phyloP scores from a whole-genome alignment of 2,797 vertebrate genomes.

The Gymnoscopelus microlampas region DNA sequence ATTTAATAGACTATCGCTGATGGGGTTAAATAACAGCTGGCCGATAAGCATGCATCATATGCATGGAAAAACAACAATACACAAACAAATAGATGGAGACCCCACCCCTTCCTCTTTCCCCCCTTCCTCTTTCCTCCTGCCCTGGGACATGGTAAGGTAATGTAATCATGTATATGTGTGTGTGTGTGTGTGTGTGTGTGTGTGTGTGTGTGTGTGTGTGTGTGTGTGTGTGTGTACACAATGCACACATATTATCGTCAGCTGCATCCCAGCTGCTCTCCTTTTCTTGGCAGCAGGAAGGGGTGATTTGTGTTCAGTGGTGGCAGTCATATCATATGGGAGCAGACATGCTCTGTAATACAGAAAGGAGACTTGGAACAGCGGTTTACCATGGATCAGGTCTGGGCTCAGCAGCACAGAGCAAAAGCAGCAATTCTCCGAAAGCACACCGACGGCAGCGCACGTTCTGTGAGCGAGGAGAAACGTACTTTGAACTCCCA shows the following conservation, averaged over 20 bases:
- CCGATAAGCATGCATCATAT: neutral
- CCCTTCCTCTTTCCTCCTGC: conserved; percentile 20
- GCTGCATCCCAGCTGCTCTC: conserved; percentile 58
- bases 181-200: conserved; percentile 8
- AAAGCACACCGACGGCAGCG: conserved; percentile 20
- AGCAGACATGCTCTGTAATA: neutral
- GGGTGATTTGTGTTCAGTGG: conserved; percentile 45
- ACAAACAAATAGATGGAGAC: conserved; percentile 1
- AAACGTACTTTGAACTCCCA: neutral
- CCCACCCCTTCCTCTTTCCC: neutral
- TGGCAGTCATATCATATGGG: conserved; percentile 41
- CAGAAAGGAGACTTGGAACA: neutral
- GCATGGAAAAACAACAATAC: conserved; percentile 7
- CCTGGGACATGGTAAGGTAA: conserved; percentile 32
- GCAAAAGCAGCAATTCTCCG: conserved; percentile 17
- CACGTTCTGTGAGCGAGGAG: conserved; percentile 25
- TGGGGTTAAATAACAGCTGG: conserved; percentile 6
- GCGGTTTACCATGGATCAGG: conserved; percentile 15
- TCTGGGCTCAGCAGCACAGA: conserved; percentile 3
- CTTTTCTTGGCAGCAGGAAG: conserved; percentile 39
- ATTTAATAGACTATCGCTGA: conserved; percentile 25
- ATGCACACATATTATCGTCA: conserved; percentile 4
- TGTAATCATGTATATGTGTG: conserved; percentile 14
- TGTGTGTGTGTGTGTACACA: conserved; percentile 3
- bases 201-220: conserved; percentile 22